Evolutionary conservation across 2,113 vertebrate genomes (phyloP), one percentile per base, ranked within the genome.

Genomic region (Pelecanus crispus): DNA sequence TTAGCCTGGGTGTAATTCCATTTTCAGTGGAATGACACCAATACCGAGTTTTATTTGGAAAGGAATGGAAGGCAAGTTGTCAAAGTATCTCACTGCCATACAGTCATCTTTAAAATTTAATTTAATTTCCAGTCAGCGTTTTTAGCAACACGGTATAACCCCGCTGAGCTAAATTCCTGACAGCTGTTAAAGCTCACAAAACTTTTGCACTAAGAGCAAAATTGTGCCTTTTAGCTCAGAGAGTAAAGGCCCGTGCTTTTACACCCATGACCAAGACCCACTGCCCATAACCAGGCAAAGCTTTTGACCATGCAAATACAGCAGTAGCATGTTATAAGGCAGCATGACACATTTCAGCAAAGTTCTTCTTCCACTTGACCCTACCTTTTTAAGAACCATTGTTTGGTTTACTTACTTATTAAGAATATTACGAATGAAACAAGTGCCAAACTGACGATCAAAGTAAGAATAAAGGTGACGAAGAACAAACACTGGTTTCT

Each of bases 341-440:
- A 83, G n/a, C 38, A 29, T 2, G 29, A 82, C 1, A 6, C 38
- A 50, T 45, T 88, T 56, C 66, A 90, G 32, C 29, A 55, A 78
- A 86, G 29, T 50, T 74, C 25, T 72, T 85, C 45, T 79, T 65
- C 59, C 45, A 36, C 4, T 4, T 70, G 7, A 5, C 22, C 44
- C 19, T 38, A 49, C 6, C 5, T 81, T 90, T 81, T 81, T 61
- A 88, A 91, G 49, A 89, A 73, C 2, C 28, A 40, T 25, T 19
- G 4, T 72, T 61, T 78, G 17, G 22, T 65, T 88, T 96, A 98
- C 98, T 98, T 95, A 98, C 98, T 86, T 92, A 98, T 97, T 85
- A 99, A 94, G 85, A 98, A 97, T 87, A 98, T 96, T 86, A 98
- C 97, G 5, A 98, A 98, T 66, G 97, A 98, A 87, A 98, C 97